Conservation (phyloP, 2,888 invertebrate genomes). For the Eupeodes latifasciatus region DNA sequence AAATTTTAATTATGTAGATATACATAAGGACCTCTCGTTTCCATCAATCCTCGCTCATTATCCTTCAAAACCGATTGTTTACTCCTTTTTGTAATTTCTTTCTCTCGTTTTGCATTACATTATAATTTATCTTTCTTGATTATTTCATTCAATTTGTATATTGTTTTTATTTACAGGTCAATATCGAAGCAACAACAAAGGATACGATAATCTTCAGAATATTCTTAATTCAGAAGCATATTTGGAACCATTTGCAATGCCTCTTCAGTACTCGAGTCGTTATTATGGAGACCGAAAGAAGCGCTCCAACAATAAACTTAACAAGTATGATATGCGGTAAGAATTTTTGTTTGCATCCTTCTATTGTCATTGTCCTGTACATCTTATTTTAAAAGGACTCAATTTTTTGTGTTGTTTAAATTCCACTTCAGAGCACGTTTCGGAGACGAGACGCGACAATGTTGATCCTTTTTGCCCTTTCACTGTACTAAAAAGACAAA, state of each 20-base stretch:
- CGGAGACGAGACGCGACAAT: not conserved
- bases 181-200: conserved; percentile 82
- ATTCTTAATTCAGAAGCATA: conserved; percentile 83
- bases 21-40: too few relatives aligned
- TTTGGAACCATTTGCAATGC: conserved; percentile 81
- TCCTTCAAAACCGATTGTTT: not conserved
- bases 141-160: not conserved
- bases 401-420: not conserved
- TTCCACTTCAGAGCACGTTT: conserved; percentile 20
- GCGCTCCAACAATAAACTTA: conserved; percentile 82
- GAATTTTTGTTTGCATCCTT: conserved; percentile 36
- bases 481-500: not conserved
- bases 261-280: conserved; percentile 81
- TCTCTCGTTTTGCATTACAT: conserved; percentile 16
- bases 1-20: too few relatives aligned
- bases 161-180: conserved; percentile 70
- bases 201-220: conserved; percentile 83
- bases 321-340: conserved; percentile 82
- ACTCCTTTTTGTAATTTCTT: not conserved
- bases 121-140: conserved; percentile 4
- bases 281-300: conserved; percentile 83
- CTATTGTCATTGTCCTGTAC: not conserved
- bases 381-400: not conserved
- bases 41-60: not conserved
- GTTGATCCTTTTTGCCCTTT: conserved; percentile 19